phyloP scores from a whole-genome alignment of 2,797 vertebrate genomes.

The Mallotus villosus region DNA sequence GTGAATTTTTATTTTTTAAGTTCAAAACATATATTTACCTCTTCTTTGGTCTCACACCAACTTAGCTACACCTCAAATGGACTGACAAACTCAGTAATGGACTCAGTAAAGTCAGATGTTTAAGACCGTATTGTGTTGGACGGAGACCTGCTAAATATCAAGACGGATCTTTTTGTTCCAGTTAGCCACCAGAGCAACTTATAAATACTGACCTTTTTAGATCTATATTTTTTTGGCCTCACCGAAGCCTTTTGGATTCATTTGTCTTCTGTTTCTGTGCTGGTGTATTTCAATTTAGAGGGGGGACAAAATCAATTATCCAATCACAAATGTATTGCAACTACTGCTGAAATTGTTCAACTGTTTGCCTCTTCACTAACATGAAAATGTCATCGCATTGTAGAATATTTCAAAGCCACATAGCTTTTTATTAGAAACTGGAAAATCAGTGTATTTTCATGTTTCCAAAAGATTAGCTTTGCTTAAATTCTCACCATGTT shows the following conservation, averaged over 20 bases:
- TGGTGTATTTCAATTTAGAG: constrained; percentile 10
- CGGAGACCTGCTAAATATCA: not conserved
- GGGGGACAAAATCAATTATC: constrained; percentile 12
- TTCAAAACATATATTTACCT: constrained; percentile 43
- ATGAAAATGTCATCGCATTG: constrained; percentile 4
- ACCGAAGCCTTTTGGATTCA: not conserved
- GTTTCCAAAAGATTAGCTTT: not conserved
- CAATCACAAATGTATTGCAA: not conserved
- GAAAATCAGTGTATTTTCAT: constrained; percentile 4
- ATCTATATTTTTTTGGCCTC: constrained; percentile 22
- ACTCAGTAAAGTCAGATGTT: not conserved
- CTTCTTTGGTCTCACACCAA: constrained; percentile 35
- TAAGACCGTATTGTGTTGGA: constrained; percentile 19
- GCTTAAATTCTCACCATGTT: too few relatives aligned
- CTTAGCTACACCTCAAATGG: constrained; percentile 29
- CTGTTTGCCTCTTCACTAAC: constrained; percentile 17
- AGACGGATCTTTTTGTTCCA: not conserved
- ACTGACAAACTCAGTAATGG: too few relatives aligned
- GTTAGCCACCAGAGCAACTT: constrained; percentile 10
- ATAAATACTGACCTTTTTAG: constrained; percentile 6
- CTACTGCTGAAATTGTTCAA: constrained; percentile 2
- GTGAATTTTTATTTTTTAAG: constrained; percentile 12
- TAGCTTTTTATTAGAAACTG: not conserved
- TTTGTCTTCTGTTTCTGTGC: constrained; percentile 4
- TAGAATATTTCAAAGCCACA: not conserved